Evolutionary conservation across 2,797 vertebrate genomes (phyloP), one percentile per base, ranked within the genome.

Genomic region (Karalla daura): DNA sequence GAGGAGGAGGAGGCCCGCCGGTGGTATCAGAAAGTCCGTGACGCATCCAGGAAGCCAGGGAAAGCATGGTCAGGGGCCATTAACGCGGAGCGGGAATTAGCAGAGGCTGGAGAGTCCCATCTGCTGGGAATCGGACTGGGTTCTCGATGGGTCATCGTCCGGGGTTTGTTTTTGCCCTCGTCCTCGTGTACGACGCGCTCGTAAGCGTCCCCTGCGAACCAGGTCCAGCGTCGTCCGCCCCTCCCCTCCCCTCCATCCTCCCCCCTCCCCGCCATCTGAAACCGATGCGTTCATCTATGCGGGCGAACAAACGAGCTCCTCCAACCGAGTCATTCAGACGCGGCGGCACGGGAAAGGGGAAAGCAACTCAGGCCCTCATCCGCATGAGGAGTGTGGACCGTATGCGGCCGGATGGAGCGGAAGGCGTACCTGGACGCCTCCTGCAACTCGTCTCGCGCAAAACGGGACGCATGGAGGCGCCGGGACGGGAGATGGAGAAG

Each of bases 251-350:
- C 39, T 67, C 54, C 1, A n/a, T 10, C 2, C 18, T 5, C 49
- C 70, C 62, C 47, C 44, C 40, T 50, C 53, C 51, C 32, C 35
- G 8, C n/a, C 13, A 70, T 74, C 53, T 54, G 39, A 82, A 80
- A 72, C 37, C 63, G 32, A 80, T 84, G 55, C 62, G 41, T 77
- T 78, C 45, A 81, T 80, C 86, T 80, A 81, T 66, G 56, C 47
- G 62, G 52, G 30, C 65, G 71, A 79, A 86, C 70, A 83, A 87
- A 87, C 74, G 63, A 65, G 74, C 61, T 80, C 74, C 61, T 74
- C 81, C 78, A 83, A 71, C 53, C 78, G 78, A 84, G 84, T 80
- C 85, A 88, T 80, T 86, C 70, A 71, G 58, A n/a, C n/a, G n/a
- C n/a, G n/a, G 81, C 67, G 56, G 68, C 43, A 14, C 7, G 7